A percentile compares a stretch with the other conserved stretches of the same genome.
Evolutionary conservation across 2,888 invertebrate genomes (phyloP).

Genomic region (Lissocephala sabroskyi): DNA sequence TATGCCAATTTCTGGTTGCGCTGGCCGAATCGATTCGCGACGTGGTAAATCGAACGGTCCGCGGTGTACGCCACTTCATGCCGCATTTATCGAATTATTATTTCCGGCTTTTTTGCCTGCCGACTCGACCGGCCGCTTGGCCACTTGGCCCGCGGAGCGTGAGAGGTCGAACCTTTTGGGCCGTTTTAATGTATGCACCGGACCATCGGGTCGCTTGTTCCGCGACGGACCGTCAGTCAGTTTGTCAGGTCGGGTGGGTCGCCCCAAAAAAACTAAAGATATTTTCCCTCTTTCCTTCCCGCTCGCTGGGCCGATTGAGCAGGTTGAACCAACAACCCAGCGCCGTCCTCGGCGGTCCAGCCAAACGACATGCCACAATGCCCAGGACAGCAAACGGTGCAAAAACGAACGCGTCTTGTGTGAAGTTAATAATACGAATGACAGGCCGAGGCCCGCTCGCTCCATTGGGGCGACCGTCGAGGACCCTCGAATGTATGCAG

Average conservation of each 20-base stretch:
- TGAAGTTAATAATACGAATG: conserved; percentile 72
- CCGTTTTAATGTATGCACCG: conserved; percentile 24
- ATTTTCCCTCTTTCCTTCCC: neutral
- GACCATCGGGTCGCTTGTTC: too few species aligned
- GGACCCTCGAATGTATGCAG: conserved; percentile 57
- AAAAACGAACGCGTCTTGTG: conserved; percentile 71
- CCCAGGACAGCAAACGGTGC: conserved; percentile 68
- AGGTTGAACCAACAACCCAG: conserved; percentile 6
- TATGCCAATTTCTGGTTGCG: conserved; percentile 23
- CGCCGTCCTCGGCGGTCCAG: conserved; percentile 35
- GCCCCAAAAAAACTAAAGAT: conserved; percentile 1
- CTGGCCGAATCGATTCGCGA: conserved; percentile 44
- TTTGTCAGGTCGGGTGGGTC: neutral
- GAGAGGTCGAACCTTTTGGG: neutral
- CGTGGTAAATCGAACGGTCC: conserved; percentile 32
- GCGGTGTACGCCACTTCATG: conserved; percentile 39
- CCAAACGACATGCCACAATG: conserved; percentile 58
- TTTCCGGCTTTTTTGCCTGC: conserved; percentile 65
- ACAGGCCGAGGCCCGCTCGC: conserved; percentile 56
- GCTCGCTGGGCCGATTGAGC: neutral
- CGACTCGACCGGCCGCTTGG: conserved; percentile 1
- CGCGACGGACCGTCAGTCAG: conserved; percentile 1
- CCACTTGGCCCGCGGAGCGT: neutral
- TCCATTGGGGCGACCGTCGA: neutral
- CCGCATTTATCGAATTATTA: conserved; percentile 64